phyloP scores from a whole-genome alignment of 2,797 vertebrate species.

The Tenualosa ilisha region DNA sequence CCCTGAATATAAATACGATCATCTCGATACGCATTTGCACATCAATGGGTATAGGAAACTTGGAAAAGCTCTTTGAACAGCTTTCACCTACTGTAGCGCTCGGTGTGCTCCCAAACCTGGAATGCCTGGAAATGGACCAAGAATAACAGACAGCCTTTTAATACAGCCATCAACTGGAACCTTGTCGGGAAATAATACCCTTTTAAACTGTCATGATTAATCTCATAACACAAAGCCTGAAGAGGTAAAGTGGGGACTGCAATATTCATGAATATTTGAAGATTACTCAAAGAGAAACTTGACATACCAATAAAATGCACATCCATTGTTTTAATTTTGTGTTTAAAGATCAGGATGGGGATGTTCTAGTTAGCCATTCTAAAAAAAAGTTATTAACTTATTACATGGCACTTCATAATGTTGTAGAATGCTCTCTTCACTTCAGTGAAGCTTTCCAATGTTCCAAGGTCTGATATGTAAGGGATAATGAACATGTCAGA shows the following conservation, averaged over 20 bases:
- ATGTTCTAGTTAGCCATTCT: too few species aligned
- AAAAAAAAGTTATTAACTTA: too few species aligned
- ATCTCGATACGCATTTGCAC: not conserved
- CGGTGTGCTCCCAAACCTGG: not conserved
- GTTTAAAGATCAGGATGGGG: not conserved
- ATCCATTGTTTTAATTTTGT: not conserved
- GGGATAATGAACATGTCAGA: too few species aligned
- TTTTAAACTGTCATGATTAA: conserved; percentile 24
- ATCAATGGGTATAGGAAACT: not conserved
- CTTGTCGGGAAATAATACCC: conserved; percentile 24
- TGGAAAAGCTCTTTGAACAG: not conserved
- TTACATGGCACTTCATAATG: too few species aligned
- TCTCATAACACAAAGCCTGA: not conserved
- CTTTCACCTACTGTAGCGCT: not conserved
- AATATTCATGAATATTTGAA: not conserved
- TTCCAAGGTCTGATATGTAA: too few species aligned
- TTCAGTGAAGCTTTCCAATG: too few species aligned
- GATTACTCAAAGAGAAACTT: not conserved
- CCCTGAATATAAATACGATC: not conserved
- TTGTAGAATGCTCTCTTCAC: too few species aligned
- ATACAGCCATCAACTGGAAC: conserved; percentile 22
- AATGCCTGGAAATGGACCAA: not conserved
- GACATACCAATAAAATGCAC: not conserved
- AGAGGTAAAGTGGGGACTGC: not conserved
- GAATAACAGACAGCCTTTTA: conserved; percentile 13